These are phyloP conservation scores for Hoplias malabaricus DNA, from an alignment of 2,113 vertebrate species.

Conservation along the genomic window DNA sequence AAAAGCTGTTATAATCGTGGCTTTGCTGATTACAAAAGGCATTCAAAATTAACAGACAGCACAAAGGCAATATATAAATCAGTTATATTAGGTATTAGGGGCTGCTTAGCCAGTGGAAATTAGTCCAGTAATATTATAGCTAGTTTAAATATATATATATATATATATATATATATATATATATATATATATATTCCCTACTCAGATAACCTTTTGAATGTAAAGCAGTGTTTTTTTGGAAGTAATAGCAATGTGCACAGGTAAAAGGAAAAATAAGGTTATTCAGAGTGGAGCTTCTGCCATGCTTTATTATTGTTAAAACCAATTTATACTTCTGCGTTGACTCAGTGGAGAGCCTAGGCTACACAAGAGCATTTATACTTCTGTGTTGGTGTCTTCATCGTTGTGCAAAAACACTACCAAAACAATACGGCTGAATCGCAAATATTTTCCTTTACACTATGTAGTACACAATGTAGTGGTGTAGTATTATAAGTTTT, in stretches of 20 bases:
- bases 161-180: too few relatives aligned
- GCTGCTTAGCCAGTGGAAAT: slow-evolving; percentile 6
- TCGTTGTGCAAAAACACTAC: too few relatives aligned
- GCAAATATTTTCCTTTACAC: too few relatives aligned
- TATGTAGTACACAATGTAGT: too few relatives aligned
- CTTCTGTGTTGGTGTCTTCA: too few relatives aligned
- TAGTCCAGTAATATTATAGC: slow-evolving; percentile 23
- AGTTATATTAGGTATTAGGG: not conserved
- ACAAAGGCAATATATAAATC: not conserved
- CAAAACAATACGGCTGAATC: too few relatives aligned
- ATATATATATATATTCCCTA: too few relatives aligned
- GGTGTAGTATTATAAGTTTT: too few relatives aligned
- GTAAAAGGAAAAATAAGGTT: not conserved
- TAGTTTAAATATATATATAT: too few relatives aligned
- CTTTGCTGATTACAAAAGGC: not conserved
- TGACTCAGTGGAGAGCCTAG: too few relatives aligned
- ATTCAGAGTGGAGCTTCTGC: not conserved
- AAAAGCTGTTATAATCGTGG: not conserved
- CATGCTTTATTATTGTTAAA: not conserved
- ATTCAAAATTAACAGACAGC: not conserved
- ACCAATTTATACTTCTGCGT: too few relatives aligned
- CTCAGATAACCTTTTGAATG: not conserved
- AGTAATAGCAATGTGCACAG: not conserved
- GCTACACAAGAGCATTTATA: too few relatives aligned
- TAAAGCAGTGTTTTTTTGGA: not conserved